Conservation (phyloP, 2,797 vertebrate genomes). For the Carduelis carduelis region DNA sequence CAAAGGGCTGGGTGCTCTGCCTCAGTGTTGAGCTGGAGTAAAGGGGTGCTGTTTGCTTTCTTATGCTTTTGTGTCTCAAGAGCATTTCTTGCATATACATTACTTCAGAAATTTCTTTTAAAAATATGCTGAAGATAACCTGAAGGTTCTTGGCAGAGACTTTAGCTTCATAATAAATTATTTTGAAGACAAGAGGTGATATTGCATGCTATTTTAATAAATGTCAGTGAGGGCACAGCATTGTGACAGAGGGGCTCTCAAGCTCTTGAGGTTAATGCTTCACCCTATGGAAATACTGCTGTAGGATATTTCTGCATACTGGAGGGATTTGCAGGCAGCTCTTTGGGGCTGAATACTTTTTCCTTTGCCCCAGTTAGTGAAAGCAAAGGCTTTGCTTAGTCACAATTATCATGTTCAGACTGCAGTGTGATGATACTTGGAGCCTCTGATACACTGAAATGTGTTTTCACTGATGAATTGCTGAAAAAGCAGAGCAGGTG, state of each 20-base stretch:
- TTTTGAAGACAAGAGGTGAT: neutral
- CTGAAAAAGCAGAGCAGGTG: neutral
- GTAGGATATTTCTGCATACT: neutral
- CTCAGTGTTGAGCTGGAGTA: neutral
- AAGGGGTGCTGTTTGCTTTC: neutral
- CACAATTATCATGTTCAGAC: neutral
- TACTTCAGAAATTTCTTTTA: neutral
- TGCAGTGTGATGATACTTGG: accelerated
- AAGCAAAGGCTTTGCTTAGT: neutral
- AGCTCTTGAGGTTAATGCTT: neutral
- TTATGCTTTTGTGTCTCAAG: neutral
- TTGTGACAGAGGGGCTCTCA: neutral
- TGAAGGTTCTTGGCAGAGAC: neutral
- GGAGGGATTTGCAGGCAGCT: neutral
- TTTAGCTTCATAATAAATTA: neutral
- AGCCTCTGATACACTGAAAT: neutral
- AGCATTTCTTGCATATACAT: neutral
- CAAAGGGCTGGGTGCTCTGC: neutral
- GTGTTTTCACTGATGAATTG: neutral
- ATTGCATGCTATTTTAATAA: neutral
- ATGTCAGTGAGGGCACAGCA: neutral
- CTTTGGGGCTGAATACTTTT: neutral
- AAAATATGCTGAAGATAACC: neutral
- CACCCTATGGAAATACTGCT: neutral
- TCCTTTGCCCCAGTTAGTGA: neutral